phyloP scores from a whole-genome alignment of 2,888 invertebrate genomes.

The Bembecia ichneumoniformis region DNA sequence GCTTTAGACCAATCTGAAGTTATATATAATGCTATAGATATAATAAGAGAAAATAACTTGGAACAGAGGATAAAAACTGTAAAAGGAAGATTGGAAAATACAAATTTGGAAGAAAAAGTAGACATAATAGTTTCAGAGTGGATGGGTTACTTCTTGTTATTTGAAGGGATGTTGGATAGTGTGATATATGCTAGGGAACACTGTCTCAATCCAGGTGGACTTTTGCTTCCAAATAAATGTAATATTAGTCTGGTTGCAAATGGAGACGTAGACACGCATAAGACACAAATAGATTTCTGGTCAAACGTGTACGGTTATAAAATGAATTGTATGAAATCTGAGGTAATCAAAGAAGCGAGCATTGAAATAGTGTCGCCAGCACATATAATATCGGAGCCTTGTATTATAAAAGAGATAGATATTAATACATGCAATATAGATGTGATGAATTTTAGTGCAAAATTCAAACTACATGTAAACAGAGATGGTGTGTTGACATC shows the following conservation, averaged over 20 bases:
- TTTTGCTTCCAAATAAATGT: conserved; percentile 87
- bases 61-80: conserved; percentile 81
- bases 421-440: conserved; percentile 80
- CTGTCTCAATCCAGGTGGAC: conserved; percentile 82
- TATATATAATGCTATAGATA: conserved; percentile 95
- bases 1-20: conserved; percentile 98
- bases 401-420: conserved; percentile 80
- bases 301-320: conserved; percentile 93
- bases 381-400: conserved; percentile 77
- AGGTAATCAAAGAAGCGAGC: conserved; percentile 82
- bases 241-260: conserved; percentile 86
- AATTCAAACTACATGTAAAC: conserved; percentile 77
- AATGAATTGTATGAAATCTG: conserved; percentile 91
- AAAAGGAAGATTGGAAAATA: conserved; percentile 90
- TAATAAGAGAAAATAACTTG: conserved; percentile 87
- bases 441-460: conserved; percentile 79
- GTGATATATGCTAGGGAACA: conserved; percentile 90
- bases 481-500: conserved; percentile 82
- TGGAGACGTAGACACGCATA: conserved; percentile 81
- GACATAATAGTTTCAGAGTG: conserved; percentile 97
- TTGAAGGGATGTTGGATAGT: conserved; percentile 97
- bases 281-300: conserved; percentile 87
- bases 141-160: conserved; percentile 98
- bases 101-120: conserved; percentile 82
- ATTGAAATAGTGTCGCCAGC: conserved; percentile 66